Evolutionary conservation across 1,140 invertebrate genomes (phyloP), one percentile per base, ranked within the genome.

Genomic region (Aleiodes sp.): DNA sequence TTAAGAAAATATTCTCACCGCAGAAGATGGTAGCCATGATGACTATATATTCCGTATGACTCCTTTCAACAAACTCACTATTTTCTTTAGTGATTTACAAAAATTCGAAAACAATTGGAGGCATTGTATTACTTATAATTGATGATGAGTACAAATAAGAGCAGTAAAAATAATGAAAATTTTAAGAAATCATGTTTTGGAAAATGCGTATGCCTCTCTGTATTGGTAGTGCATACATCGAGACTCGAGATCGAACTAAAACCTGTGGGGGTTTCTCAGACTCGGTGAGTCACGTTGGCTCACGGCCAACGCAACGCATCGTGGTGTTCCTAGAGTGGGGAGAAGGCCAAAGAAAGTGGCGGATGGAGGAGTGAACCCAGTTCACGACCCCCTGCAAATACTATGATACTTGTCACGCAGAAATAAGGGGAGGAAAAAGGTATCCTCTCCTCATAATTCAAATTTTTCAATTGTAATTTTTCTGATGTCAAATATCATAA

Each of bases 241-340:
- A 64, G 65, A 75, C 70, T 77, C 73, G 65, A 79, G 77, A 83
- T 81, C 76, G 77, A 77, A 82, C 76, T 76, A 77, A 78, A 79
- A 75, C 74, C 75, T 72, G 68, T 74, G 70, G 77, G 80, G 76
- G 75, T 84, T 84, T 84, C 77, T 77, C 84, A 77, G 79, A 82
- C 82, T 81, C 81, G 85, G 77, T 82, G 82, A 84, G 82, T 83
- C 82, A 83, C 74, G 75, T 82, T 83, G 82, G 80, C 77, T 79
- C 64, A 60, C 63, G 72, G 80, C 82, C 78, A 79, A 78, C 75
- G 73, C 70, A 70, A 68, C 66, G 65, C 66, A 37, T 52, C 62
- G 68, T 60, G 29, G 56, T 57, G 62, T 68, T 68, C 43, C 19
- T 19, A 56, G 57, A 43, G 33, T 12, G 59, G 37, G 26, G 14